phyloP scores from a whole-genome alignment of 2,113 vertebrate genomes.

The Perccottus glenii region DNA sequence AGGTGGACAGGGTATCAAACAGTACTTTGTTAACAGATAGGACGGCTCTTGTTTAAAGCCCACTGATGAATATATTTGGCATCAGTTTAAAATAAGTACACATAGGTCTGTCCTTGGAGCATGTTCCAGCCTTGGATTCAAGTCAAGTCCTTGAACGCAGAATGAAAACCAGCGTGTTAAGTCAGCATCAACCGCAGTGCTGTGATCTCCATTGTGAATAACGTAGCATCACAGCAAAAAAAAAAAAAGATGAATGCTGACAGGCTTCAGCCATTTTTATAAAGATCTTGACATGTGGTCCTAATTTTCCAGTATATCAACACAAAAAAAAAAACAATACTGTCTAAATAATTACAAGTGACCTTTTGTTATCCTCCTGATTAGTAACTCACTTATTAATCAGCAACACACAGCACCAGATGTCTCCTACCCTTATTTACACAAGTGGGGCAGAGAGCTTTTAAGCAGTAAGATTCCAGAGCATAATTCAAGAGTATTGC shows the following conservation, averaged over 20 bases:
- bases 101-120: constrained; percentile 18
- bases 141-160: constrained; percentile 22
- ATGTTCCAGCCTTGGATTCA: constrained; percentile 32
- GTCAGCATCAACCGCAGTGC: constrained; percentile 1
- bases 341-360: too few relatives aligned
- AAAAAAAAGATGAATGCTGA: constrained; percentile 25
- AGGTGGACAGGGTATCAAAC: constrained; percentile 23
- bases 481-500: too few relatives aligned
- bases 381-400: too few relatives aligned
- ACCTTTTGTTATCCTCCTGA: too few relatives aligned
- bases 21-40: constrained; percentile 46
- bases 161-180: constrained; percentile 16
- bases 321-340: too few relatives aligned
- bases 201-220: constrained; percentile 16
- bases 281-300: background rate
- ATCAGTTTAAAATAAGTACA: constrained; percentile 15
- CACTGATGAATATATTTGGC: constrained; percentile 27
- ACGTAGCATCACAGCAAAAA: constrained; percentile 19
- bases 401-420: too few relatives aligned
- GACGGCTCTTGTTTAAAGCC: constrained; percentile 32
- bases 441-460: too few relatives aligned
- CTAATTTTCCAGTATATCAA: background rate
- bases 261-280: constrained; percentile 1
- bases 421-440: too few relatives aligned
- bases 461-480: too few relatives aligned